These are phyloP conservation scores for Ischnus inquisitorius DNA, from an alignment of 2,888 invertebrate genomes.

Conservation along the genomic window DNA sequence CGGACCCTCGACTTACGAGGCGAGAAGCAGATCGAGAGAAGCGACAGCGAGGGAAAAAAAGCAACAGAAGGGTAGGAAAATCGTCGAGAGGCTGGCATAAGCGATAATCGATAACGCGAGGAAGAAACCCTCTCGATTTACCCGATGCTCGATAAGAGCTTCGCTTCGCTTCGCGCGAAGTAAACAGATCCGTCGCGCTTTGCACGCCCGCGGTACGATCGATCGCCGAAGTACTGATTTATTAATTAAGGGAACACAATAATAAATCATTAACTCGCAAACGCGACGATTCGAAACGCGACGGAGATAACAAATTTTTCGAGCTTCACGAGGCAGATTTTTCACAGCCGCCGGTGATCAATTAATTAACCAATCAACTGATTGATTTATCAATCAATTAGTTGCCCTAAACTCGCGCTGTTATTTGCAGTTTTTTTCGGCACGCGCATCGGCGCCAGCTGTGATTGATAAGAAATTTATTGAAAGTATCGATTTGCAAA, in stretches of 20 bases:
- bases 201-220: not conserved
- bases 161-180: not conserved
- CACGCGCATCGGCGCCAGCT: too few species aligned
- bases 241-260: not conserved
- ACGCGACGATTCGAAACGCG: too few species aligned
- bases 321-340: too few species aligned
- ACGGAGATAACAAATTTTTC: too few species aligned
- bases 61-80: slow-evolving; percentile 19
- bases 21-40: slow-evolving; percentile 9
- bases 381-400: not conserved
- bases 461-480: too few species aligned
- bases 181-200: slow-evolving; percentile 27
- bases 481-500: too few species aligned
- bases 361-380: not conserved
- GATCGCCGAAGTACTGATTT: not conserved
- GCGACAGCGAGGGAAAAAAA: slow-evolving; percentile 2
- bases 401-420: too few species aligned
- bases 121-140: slow-evolving; percentile 17
- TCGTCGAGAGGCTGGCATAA: slow-evolving; percentile 36
- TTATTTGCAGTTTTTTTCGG: not conserved
- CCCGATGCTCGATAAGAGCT: slow-evolving; percentile 9
- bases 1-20: slow-evolving; percentile 46
- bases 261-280: not conserved
- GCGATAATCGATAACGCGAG: slow-evolving; percentile 56
- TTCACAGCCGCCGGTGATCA: too few species aligned